Conservation (phyloP, 2,888 invertebrate species). For the Tridacna gigas region DNA sequence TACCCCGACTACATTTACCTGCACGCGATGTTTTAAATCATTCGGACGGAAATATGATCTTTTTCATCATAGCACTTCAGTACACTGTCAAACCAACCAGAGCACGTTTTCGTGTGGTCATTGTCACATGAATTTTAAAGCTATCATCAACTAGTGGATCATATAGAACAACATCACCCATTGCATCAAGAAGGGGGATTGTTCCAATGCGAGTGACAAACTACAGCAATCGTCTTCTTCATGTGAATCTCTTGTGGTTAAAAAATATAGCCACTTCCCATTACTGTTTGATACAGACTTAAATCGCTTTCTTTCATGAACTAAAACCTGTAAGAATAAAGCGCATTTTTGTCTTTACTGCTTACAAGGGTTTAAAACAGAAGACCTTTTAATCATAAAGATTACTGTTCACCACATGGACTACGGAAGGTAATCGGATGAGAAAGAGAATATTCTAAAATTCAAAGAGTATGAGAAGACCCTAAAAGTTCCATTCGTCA, state of each 20-base stretch:
- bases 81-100: not conserved
- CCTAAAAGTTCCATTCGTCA: slow-evolving; percentile 39
- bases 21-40: slow-evolving; percentile 11
- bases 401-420: slow-evolving; percentile 34
- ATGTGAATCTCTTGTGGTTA: slow-evolving; percentile 56
- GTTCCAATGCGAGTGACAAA: slow-evolving; percentile 48
- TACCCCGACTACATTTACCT: too few species aligned
- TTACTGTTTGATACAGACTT: slow-evolving; percentile 57
- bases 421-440: slow-evolving; percentile 22
- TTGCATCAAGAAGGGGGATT: slow-evolving; percentile 24
- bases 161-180: slow-evolving; percentile 17
- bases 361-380: slow-evolving; percentile 34
- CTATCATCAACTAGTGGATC: slow-evolving; percentile 13
- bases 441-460: slow-evolving; percentile 24
- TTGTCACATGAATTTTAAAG: slow-evolving; percentile 14
- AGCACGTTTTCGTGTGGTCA: slow-evolving; percentile 16
- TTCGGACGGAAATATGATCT: slow-evolving; percentile 37
- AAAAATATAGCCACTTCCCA: slow-evolving; percentile 39
- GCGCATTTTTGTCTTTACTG: slow-evolving; percentile 37
- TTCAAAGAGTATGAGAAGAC: slow-evolving; percentile 48
- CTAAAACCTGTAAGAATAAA: slow-evolving; percentile 16
- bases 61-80: not conserved
- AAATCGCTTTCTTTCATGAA: slow-evolving; percentile 53
- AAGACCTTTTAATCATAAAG: slow-evolving; percentile 33
- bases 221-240: slow-evolving; percentile 22